Conservation (phyloP, 1,140 invertebrate species). For the Apis laboriosa region DNA sequence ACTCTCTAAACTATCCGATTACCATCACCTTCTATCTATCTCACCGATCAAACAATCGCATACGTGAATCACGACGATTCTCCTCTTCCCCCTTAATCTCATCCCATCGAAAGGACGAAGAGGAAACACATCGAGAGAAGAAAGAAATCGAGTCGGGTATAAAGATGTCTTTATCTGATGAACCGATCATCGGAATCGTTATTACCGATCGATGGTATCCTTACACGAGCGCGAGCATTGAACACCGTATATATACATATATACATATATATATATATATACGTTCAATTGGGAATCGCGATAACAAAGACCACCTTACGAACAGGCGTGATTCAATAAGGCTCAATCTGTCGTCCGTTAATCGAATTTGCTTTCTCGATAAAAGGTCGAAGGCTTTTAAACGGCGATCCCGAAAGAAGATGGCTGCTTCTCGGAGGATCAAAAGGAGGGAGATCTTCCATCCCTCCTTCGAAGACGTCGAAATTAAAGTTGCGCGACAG, state of each 20-base stretch:
- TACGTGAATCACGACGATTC: too few species aligned
- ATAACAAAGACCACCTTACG: constrained; percentile 57
- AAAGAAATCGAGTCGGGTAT: constrained; percentile 27
- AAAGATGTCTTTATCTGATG: constrained; percentile 48
- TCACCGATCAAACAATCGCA: too few species aligned
- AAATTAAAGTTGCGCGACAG: constrained; percentile 24
- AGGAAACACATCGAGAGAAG: background rate
- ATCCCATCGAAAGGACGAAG: background rate
- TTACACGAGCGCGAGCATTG: background rate
- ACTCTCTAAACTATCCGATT: too few species aligned
- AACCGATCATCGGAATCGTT: constrained; percentile 51
- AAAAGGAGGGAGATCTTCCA: constrained; percentile 4
- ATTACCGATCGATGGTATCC: constrained; percentile 33
- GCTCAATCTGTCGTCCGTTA: constrained; percentile 61
- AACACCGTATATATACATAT: background rate
- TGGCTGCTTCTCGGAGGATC: constrained; percentile 20
- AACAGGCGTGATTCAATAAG: constrained; percentile 63
- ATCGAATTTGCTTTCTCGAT: constrained; percentile 62
- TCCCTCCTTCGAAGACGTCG: background rate
- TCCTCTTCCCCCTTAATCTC: constrained; percentile 1
- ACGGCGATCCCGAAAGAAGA: background rate
- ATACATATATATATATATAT: background rate
- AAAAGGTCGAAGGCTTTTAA: constrained; percentile 14
- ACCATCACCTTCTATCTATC: too few species aligned
- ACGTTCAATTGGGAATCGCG: background rate